These are phyloP conservation scores for Drosophila seclusa DNA, from an alignment of 2,888 invertebrate genomes.

Conservation along the genomic window DNA sequence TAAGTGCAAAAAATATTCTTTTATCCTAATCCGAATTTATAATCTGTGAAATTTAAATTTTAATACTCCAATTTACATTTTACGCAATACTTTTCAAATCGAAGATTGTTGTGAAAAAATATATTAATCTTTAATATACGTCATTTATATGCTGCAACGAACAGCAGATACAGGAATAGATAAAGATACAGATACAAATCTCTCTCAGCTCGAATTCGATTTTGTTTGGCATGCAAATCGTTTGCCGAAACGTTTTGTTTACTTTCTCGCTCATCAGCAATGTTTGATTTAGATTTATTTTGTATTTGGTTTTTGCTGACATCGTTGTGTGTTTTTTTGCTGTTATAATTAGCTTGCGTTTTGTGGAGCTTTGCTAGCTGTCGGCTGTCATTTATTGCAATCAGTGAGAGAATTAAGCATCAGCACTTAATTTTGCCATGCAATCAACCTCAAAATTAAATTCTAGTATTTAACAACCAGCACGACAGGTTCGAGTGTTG, in stretches of 20 bases:
- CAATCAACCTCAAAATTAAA: constrained; percentile 66
- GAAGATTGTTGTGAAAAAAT: constrained; percentile 42
- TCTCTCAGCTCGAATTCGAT: constrained; percentile 33
- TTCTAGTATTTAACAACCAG: constrained; percentile 51
- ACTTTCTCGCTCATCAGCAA: constrained; percentile 36
- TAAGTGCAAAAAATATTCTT: constrained; percentile 40
- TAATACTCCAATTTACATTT: constrained; percentile 56
- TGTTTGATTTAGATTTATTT: constrained; percentile 70
- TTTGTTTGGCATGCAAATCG: constrained; percentile 76
- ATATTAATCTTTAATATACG: constrained; percentile 48
- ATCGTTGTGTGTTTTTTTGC: constrained; percentile 19
- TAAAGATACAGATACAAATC: constrained; percentile 42
- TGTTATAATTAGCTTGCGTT: constrained; percentile 64
- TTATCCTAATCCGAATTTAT: constrained; percentile 1
- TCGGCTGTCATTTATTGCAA: constrained; percentile 67
- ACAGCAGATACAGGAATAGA: constrained; percentile 33
- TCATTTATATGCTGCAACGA: constrained; percentile 55
- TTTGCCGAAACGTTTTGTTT: constrained; percentile 50
- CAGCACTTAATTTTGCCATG: constrained; percentile 46
- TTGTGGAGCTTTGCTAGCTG: constrained; percentile 35
- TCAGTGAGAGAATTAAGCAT: constrained; percentile 72
- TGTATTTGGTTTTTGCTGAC: constrained; percentile 21
- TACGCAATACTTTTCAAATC: constrained; percentile 59
- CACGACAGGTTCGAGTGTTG: constrained; percentile 40
- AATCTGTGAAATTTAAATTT: constrained; percentile 11